Evolutionary conservation across 2,888 invertebrate genomes (phyloP).

Genomic region (Drosophila neonasuta): DNA sequence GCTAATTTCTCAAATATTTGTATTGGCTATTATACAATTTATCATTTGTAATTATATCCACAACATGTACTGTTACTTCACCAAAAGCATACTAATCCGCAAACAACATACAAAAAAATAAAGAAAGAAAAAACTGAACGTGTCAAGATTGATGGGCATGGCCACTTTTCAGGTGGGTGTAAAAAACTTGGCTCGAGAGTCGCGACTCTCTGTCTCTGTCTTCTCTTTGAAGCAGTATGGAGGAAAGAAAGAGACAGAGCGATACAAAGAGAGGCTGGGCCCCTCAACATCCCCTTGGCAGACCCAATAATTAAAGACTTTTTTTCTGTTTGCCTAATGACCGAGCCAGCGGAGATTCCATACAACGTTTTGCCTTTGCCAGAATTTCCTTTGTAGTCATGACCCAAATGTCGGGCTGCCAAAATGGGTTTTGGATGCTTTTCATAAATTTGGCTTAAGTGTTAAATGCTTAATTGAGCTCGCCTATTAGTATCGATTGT

Average conservation of each 20-base stretch:
- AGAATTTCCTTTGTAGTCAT: constrained; percentile 66
- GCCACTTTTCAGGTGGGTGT: constrained; percentile 59
- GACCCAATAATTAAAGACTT: constrained; percentile 57
- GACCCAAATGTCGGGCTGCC: constrained; percentile 66
- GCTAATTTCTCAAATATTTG: neutral
- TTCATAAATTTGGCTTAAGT: constrained; percentile 61
- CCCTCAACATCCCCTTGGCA: constrained; percentile 11
- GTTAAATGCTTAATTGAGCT: constrained; percentile 67
- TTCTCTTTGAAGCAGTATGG: neutral
- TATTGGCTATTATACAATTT: neutral
- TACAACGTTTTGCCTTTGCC: constrained; percentile 20
- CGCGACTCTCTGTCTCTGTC: constrained; percentile 15
- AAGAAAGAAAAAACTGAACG: constrained; percentile 37
- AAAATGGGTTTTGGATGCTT: constrained; percentile 52
- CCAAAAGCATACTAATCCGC: constrained; percentile 1
- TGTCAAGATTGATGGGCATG: constrained; percentile 66
- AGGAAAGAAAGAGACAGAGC: neutral
- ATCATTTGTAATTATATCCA: constrained; percentile 6
- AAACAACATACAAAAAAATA: constrained; percentile 3
- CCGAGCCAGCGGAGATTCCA: constrained; percentile 16
- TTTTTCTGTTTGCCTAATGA: constrained; percentile 58
- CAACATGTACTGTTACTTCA: constrained; percentile 13
- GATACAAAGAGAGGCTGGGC: neutral
- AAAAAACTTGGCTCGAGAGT: constrained; percentile 46
- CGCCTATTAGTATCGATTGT: constrained; percentile 53